Evolutionary conservation across 1,140 invertebrate genomes (phyloP).

Genomic region (Colletes gigas): DNA sequence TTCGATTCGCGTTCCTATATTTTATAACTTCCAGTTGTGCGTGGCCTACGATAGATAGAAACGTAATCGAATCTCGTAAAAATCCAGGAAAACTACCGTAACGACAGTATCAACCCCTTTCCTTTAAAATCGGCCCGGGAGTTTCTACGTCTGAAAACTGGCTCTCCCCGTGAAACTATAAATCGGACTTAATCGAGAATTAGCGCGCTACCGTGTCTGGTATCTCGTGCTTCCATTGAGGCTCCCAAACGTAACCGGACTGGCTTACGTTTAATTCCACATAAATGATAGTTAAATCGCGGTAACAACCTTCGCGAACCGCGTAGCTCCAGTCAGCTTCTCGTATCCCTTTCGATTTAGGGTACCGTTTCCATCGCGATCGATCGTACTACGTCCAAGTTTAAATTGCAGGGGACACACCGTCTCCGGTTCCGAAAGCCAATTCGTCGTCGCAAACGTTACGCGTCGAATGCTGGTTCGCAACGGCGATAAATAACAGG

Average conservation of each 20-base stretch:
- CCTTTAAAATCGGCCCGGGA: not conserved
- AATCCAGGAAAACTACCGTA: too few species aligned
- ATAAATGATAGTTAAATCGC: conserved; percentile 65
- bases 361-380: conserved; percentile 23
- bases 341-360: not conserved
- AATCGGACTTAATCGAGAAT: conserved; percentile 67
- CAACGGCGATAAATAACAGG: not conserved
- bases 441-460: not conserved
- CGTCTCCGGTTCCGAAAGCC: too few species aligned
- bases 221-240: conserved; percentile 51
- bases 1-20: too few species aligned
- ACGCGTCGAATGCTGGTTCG: not conserved
- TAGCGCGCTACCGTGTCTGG: conserved; percentile 44
- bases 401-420: not conserved
- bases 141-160: conserved; percentile 17
- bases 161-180: conserved; percentile 43
- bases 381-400: not conserved
- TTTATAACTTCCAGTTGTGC: too few species aligned
- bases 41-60: too few species aligned
- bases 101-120: too few species aligned
- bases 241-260: conserved; percentile 27
- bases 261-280: conserved; percentile 63
- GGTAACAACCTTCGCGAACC: conserved; percentile 35
- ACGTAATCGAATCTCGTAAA: too few species aligned
- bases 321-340: not conserved